phyloP scores from a whole-genome alignment of 2,888 invertebrate species.

The Heliconius ethilla region DNA sequence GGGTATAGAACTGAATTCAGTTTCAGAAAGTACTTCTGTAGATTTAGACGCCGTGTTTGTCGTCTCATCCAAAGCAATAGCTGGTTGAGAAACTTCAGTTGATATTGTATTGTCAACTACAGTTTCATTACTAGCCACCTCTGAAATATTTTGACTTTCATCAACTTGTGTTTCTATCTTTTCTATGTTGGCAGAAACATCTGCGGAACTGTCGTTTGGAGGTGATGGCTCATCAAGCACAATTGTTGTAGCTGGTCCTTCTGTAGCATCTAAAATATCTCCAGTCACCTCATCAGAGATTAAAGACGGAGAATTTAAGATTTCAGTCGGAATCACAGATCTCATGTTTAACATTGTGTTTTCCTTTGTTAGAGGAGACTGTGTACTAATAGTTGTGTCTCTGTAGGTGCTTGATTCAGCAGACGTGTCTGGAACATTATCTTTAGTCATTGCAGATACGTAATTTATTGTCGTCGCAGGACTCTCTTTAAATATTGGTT shows the following conservation, averaged over 20 bases:
- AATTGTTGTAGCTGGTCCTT: constrained; percentile 47
- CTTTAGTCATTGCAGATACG: constrained; percentile 52
- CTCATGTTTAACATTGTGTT: constrained; percentile 67
- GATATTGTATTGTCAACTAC: constrained; percentile 31
- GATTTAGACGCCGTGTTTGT: constrained; percentile 61
- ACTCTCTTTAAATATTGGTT: constrained; percentile 50
- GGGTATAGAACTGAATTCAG: constrained; percentile 72
- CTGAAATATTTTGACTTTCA: constrained; percentile 34
- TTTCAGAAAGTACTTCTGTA: constrained; percentile 70
- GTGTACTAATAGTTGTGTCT: constrained; percentile 49
- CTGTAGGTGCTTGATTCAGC: constrained; percentile 49
- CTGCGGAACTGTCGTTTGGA: constrained; percentile 32
- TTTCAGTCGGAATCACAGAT: constrained; percentile 70
- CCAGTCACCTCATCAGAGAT: constrained; percentile 58
- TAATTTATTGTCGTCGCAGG: constrained; percentile 54
- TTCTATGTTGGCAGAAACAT: constrained; percentile 29
- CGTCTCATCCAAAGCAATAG: constrained; percentile 50
- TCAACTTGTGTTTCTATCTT: constrained; percentile 25
- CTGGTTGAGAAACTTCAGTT: constrained; percentile 21
- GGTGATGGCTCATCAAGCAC: constrained; percentile 37
- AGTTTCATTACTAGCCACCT: constrained; percentile 36
- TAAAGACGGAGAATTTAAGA: constrained; percentile 60
- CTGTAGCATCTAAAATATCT: constrained; percentile 56
- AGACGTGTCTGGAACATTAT: constrained; percentile 49
- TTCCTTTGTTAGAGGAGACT: constrained; percentile 54